These are phyloP conservation scores for Lophius americanus DNA, from an alignment of 2,797 vertebrate species.

Conservation along the genomic window DNA sequence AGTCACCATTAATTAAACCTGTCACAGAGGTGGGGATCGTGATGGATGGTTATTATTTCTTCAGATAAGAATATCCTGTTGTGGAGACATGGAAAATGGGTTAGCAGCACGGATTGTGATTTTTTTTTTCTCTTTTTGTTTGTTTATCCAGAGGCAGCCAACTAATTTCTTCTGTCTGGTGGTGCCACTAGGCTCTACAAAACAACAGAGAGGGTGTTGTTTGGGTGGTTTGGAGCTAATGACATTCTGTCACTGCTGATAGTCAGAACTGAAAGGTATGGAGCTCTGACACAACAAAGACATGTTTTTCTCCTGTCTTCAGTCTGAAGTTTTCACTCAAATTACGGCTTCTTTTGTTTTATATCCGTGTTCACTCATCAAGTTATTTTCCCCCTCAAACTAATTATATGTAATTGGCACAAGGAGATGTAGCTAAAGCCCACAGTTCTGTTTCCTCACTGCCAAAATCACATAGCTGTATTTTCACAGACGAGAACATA, in stretches of 20 bases:
- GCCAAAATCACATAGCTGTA: background rate
- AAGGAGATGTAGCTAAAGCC: background rate
- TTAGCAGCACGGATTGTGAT: slow-evolving; percentile 46
- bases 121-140: slow-evolving; percentile 18
- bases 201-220: slow-evolving; percentile 47
- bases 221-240: slow-evolving; percentile 60
- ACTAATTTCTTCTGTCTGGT: slow-evolving; percentile 51
- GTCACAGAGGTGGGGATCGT: slow-evolving; percentile 38
- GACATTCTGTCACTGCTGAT: slow-evolving; percentile 62
- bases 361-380: background rate
- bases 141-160: slow-evolving; percentile 44
- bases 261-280: slow-evolving; percentile 12
- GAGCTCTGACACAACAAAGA: slow-evolving; percentile 5
- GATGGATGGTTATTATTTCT: slow-evolving; percentile 64
- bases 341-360: background rate
- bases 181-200: slow-evolving; percentile 32
- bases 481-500: background rate
- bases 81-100: slow-evolving; percentile 39
- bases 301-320: background rate
- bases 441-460: background rate
- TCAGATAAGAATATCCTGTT: slow-evolving; percentile 34
- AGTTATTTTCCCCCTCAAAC: background rate
- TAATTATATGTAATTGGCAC: background rate
- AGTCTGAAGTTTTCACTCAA: background rate
- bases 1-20: slow-evolving; percentile 66